A percentile compares a stretch with the other conserved stretches of the same genome.
Evolutionary conservation across 1,140 invertebrate species (phyloP).

Genomic region (Nasonia longicornis): DNA sequence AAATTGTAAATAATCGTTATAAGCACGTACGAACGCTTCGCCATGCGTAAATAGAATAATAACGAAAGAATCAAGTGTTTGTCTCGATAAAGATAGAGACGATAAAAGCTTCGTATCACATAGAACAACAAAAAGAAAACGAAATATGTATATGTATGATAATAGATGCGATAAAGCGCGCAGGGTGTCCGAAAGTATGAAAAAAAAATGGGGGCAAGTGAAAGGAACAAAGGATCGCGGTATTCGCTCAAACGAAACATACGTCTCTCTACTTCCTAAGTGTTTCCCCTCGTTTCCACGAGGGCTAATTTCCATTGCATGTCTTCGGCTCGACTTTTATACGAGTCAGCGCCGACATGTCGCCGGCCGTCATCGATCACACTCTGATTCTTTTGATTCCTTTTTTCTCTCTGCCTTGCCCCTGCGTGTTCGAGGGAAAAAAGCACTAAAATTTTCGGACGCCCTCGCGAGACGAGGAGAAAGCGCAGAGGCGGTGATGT

Average conservation of each 20-base stretch:
- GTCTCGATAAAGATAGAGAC: not conserved
- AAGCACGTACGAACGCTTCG: conserved; percentile 51
- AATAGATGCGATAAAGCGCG: conserved; percentile 30
- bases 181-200: conserved; percentile 33
- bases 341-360: not conserved
- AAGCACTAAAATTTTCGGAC: conserved; percentile 21
- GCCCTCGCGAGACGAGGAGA: not conserved
- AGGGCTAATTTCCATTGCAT: conserved; percentile 13
- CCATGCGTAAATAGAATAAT: conserved; percentile 48
- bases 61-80: not conserved
- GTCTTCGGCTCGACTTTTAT: not conserved
- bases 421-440: not conserved
- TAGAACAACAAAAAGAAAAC: not conserved
- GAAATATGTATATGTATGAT: conserved; percentile 31
- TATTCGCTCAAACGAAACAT: not conserved
- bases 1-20: conserved; percentile 57
- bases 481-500: not conserved
- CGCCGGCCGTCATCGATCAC: not conserved
- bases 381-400: not conserved
- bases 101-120: conserved; percentile 36
- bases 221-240: not conserved
- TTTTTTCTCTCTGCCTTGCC: not conserved
- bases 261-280: not conserved
- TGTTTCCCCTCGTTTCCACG: not conserved
- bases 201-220: conserved; percentile 3